phyloP scores from a whole-genome alignment of 2,888 invertebrate genomes.

The Hedychridium roseum region DNA sequence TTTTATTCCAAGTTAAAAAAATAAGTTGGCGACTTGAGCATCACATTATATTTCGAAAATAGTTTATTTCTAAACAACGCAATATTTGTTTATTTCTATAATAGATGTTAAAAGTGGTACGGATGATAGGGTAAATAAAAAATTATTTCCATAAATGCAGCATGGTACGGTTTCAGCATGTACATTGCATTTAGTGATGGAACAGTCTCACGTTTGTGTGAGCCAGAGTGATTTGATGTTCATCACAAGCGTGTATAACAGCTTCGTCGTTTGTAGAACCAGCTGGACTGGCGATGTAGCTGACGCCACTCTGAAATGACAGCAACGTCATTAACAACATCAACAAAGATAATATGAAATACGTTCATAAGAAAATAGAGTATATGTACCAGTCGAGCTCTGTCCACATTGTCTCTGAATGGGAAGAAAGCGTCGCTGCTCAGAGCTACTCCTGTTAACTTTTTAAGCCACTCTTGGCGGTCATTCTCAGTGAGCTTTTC shows the following conservation, averaged over 20 bases:
- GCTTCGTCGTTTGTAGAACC: conserved; percentile 94
- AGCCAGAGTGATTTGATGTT: conserved; percentile 85
- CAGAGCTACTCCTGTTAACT: conserved; percentile 81
- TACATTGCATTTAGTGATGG: conserved; percentile 81
- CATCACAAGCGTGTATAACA: conserved; percentile 90
- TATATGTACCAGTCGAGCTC: conserved; percentile 80
- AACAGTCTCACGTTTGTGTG: conserved; percentile 92
- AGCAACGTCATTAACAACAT: too few species aligned
- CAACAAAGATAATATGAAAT: conserved; percentile 2
- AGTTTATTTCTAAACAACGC: too few species aligned
- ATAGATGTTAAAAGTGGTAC: too few species aligned
- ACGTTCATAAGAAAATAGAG: too few species aligned
- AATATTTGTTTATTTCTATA: too few species aligned
- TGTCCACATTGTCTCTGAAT: conserved; percentile 95
- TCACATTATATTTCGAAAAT: too few species aligned
- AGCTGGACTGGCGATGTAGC: conserved; percentile 90
- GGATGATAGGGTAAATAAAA: too few species aligned
- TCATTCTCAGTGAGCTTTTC: conserved; percentile 74
- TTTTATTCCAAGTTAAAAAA: too few species aligned
- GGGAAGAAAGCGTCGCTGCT: conserved; percentile 99
- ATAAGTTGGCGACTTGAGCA: too few species aligned
- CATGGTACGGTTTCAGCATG: too few species aligned
- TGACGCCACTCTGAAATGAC: conserved; percentile 96
- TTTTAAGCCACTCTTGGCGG: conserved; percentile 73
- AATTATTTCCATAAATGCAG: too few species aligned